phyloP scores from a whole-genome alignment of 2,797 vertebrate species.

The Tokudaia muenninki region DNA sequence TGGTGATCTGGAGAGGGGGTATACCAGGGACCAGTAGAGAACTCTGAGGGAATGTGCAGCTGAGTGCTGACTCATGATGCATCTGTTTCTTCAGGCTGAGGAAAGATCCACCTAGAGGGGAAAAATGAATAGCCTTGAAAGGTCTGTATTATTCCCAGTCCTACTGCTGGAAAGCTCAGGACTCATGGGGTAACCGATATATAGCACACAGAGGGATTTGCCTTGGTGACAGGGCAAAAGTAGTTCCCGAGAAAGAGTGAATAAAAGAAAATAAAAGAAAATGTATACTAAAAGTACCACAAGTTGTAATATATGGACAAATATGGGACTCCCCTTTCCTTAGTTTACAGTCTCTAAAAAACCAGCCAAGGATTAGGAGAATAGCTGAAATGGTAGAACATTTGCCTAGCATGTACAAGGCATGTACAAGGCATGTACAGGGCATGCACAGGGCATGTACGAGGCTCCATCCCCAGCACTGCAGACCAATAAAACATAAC shows the following conservation, averaged over 20 bases:
- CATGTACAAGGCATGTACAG: background rate
- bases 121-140: background rate
- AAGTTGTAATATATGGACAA: background rate
- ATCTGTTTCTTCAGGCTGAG: background rate
- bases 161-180: background rate
- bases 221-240: background rate
- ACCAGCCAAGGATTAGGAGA: background rate
- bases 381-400: background rate
- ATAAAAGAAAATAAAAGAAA: background rate
- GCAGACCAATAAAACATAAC: background rate
- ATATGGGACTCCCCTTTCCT: background rate
- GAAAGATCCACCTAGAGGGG: background rate
- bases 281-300: background rate
- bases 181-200: background rate
- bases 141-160: background rate
- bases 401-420: background rate
- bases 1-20: background rate
- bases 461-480: background rate
- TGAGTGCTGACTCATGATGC: too few relatives aligned
- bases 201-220: background rate
- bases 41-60: background rate
- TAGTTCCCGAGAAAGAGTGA: background rate
- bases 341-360: background rate
- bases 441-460: background rate
- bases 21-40: background rate